A percentile compares a stretch with the other conserved stretches of the same genome.
Conservation (phyloP, 2,113 vertebrate species). For the Coptodon bakossiorum region DNA sequence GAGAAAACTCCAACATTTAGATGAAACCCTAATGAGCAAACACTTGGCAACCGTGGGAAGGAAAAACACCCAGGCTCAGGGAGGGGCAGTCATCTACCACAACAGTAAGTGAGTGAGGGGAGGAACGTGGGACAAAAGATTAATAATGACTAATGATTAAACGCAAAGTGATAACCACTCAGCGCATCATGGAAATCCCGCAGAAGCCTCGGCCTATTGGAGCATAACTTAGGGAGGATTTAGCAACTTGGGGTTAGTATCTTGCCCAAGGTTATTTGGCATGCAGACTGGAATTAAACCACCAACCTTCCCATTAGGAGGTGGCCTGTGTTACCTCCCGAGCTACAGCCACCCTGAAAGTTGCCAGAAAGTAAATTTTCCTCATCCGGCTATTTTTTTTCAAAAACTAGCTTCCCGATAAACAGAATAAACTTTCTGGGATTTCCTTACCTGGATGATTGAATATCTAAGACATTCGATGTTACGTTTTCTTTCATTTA, state of each 20-base stretch:
- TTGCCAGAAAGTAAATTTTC: neutral
- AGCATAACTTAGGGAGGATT: neutral
- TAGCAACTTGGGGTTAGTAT: neutral
- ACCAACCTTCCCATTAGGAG: neutral
- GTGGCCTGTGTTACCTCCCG: neutral
- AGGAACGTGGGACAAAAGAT: neutral
- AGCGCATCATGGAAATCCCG: neutral
- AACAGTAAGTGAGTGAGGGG: neutral
- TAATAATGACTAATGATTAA: neutral
- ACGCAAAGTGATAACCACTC: neutral
- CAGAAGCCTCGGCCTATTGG: neutral
- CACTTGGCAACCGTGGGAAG: neutral
- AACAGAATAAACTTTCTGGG: neutral
- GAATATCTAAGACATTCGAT: neutral
- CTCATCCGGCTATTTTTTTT: neutral
- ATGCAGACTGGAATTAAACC: neutral
- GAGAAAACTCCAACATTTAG: neutral
- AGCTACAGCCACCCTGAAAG: neutral
- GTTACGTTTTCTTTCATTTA: neutral
- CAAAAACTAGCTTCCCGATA: neutral
- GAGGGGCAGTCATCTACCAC: neutral
- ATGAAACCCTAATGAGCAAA: neutral
- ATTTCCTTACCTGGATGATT: neutral
- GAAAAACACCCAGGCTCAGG: neutral
- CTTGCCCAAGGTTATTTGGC: neutral